These are phyloP conservation scores for Empidonax traillii DNA, from an alignment of 2,113 vertebrate genomes.

Conservation along the genomic window DNA sequence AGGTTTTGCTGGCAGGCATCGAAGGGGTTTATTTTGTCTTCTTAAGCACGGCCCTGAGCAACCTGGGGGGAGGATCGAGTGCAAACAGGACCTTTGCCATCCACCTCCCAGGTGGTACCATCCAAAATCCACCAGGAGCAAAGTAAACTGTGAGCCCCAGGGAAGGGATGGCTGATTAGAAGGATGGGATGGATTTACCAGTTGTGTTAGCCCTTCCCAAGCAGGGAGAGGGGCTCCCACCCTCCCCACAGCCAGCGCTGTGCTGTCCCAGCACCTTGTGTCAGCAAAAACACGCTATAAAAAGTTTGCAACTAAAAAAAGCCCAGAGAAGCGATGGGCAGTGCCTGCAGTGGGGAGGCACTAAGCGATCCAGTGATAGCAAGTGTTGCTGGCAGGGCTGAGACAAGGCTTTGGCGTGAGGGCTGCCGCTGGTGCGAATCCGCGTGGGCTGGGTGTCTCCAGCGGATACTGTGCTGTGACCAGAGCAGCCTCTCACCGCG, in stretches of 20 bases:
- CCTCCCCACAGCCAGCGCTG: not conserved
- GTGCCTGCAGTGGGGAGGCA: not conserved
- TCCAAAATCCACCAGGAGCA: not conserved
- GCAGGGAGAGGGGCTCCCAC: not conserved
- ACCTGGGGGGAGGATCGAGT: not conserved
- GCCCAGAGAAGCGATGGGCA: not conserved
- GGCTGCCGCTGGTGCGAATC: not conserved
- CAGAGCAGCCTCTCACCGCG: not conserved
- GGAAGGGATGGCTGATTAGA: not conserved
- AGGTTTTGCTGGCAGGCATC: not conserved
- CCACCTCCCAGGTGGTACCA: not conserved
- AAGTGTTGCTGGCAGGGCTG: not conserved
- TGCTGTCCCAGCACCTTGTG: not conserved
- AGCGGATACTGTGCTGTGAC: not conserved
- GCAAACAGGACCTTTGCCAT: slow-evolving; percentile 36
- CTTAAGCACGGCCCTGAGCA: not conserved
- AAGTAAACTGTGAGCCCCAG: not conserved
- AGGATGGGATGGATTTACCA: not conserved
- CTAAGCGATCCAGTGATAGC: fast-evolving
- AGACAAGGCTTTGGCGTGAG: not conserved
- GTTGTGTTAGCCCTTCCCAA: not conserved
- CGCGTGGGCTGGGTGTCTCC: fast-evolving
- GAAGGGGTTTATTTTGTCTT: not conserved
- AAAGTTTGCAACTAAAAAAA: not conserved
- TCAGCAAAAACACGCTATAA: not conserved